Evolutionary conservation across 2,113 vertebrate genomes (phyloP), one percentile per base, ranked within the genome.

Genomic region (Pelusios castaneus): DNA sequence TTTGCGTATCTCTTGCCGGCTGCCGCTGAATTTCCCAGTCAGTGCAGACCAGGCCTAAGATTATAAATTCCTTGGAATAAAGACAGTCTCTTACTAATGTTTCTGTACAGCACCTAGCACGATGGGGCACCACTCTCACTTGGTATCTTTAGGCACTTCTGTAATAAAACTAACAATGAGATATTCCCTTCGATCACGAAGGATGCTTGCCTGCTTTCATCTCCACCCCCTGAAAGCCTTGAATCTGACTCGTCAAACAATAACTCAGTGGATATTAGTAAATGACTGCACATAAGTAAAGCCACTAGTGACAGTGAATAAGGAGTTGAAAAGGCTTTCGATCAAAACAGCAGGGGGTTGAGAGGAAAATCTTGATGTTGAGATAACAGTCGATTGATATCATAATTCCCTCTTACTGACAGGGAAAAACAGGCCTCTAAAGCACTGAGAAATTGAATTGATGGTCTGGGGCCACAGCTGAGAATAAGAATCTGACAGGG

Each of bases 401-500:
- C 31, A 84, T 54, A 56, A 91, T 84, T 34, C 49, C 52, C 5
- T 0, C 19, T 52, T 9, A 41, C 9, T 7, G 79, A 76, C 91
- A 67, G 31, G 79, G 58, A 73, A 52, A 88, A 52, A 27, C 43
- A 77, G 63, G 45, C 73, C 29, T 14, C 19, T 4, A 1, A 8
- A 2, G 10, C 75, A 29, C 87, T 81, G 38, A 75, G 76, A 31
- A 89, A 75, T 87, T 0, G 0, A 90, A 80, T 6, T 5, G 67
- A 22, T 41, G 41, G 82, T 70, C 6, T 7, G 54, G 86, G 82
- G 34, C 84, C 80, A 76, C 60, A 52, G 70, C 38, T 9, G 82
- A 93, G 80, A 89, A 90, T 84, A 82, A 96, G 90, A 82, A 76
- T 54, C 41, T 76, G 73, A 25, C 73, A 76, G 73, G 24, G 12